Evolutionary conservation across 2,797 vertebrate genomes (phyloP), one percentile per base, ranked within the genome.

Genomic region (Mus minutoides): DNA sequence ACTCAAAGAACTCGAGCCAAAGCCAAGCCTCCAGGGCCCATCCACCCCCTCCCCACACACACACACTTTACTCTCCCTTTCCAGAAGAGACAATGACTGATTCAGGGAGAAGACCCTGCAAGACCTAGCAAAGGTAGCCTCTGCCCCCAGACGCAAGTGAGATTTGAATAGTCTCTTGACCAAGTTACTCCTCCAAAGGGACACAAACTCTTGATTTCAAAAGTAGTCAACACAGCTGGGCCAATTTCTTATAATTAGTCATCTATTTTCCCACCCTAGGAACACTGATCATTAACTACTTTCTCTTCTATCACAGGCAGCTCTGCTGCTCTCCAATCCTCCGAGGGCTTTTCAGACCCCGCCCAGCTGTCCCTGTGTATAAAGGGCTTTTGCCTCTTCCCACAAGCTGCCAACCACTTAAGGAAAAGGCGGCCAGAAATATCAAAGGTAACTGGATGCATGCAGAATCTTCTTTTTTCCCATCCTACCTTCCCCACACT

Each of bases 341-440:
- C 17, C 8, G 2, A 0, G 3, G 31, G 9, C 8, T 79, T 78
- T 54, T 37, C 29, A 58, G 40, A 40, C 84, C 31, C 49, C 52
- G 64, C 73, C 73, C 40, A 29, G 22, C 73, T 26, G 73, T 43
- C n/a, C 73, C 17, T 11, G 31, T 12, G 49, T 49, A 21, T 43
- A 49, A 90, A 92, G 43, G 60, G 19, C 7, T 31, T 34, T 78
- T n/a, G 1, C 69, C 26, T 29, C 73, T 75, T 78, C 85, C 79
- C 24, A 11, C 2, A 1, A n/a, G 34, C 60, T 43, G 19, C 73
- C 73, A 60, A 17, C 73, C 73, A 60, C 49, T 26, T 76, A 93
- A 96, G 54, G 67, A 84, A 69, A 56, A 88, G 62, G 69, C n/a
- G 37, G 54, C 85, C 75, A 11, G 40, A 83, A 67, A 67, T 88